These are phyloP conservation scores for Cactoblastis cactorum DNA, from an alignment of 2,888 invertebrate genomes.

Conservation along the genomic window DNA sequence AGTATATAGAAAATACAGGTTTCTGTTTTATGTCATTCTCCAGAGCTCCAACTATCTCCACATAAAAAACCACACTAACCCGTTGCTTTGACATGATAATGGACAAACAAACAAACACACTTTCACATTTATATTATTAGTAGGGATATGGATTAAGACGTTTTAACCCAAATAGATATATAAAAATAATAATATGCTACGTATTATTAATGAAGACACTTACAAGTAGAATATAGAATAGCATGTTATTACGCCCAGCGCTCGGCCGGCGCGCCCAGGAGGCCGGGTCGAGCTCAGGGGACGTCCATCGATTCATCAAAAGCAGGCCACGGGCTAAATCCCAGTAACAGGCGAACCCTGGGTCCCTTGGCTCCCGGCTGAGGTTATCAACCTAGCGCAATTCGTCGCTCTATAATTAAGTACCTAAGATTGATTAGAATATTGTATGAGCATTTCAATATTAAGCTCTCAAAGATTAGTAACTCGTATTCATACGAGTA, in stretches of 20 bases:
- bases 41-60: too few relatives aligned
- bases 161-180: too few relatives aligned
- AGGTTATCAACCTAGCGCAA: constrained; percentile 22
- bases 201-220: neutral
- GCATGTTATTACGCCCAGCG: neutral
- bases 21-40: too few relatives aligned
- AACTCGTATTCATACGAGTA: too few relatives aligned
- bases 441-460: constrained; percentile 5
- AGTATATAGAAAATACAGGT: too few relatives aligned
- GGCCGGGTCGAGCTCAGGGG: constrained; percentile 38
- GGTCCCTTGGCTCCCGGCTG: constrained; percentile 24
- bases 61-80: too few relatives aligned
- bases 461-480: constrained; percentile 5
- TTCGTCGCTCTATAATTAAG: constrained; percentile 14
- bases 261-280: constrained; percentile 22
- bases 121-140: too few relatives aligned
- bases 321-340: constrained; percentile 40
- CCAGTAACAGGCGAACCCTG: constrained; percentile 27
- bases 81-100: too few relatives aligned
- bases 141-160: too few relatives aligned
- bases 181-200: too few relatives aligned
- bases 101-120: too few relatives aligned
- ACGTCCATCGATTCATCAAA: constrained; percentile 51
- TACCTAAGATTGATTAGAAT: constrained; percentile 17
- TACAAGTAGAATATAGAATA: neutral